Evolutionary conservation across 1,140 invertebrate genomes (phyloP).

Genomic region (Acromyrmex heyeri): DNA sequence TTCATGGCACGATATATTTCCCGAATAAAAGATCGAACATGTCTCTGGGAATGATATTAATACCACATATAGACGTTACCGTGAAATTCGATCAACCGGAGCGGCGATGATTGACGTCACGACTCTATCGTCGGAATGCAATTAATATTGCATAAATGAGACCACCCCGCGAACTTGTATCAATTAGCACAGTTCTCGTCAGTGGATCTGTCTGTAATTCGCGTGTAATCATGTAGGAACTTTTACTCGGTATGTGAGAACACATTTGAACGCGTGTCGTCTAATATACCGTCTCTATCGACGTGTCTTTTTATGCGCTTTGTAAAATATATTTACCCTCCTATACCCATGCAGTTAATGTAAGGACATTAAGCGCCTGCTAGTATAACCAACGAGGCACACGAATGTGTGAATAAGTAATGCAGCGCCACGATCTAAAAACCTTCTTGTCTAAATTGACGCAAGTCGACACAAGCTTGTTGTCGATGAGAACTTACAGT

Average conservation of each 20-base stretch:
- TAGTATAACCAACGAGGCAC: conserved; percentile 36
- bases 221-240: background rate
- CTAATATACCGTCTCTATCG: background rate
- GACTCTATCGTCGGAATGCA: conserved; percentile 49
- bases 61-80: conserved; percentile 35
- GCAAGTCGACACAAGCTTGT: conserved; percentile 36
- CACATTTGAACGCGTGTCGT: background rate
- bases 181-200: conserved; percentile 46
- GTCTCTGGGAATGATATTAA: conserved; percentile 50
- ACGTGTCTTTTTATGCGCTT: conserved; percentile 31
- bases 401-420: conserved; percentile 44
- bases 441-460: conserved; percentile 61
- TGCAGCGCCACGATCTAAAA: conserved; percentile 57
- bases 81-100: conserved; percentile 68
- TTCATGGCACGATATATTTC: background rate
- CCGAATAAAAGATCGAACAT: conserved; percentile 15
- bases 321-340: conserved; percentile 32
- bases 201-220: background rate
- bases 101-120: conserved; percentile 68
- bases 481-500: conserved; percentile 36
- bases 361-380: conserved; percentile 36
- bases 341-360: conserved; percentile 18
- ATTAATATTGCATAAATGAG: conserved; percentile 63
- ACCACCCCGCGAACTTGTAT: conserved; percentile 40
- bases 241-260: background rate